phyloP scores from a whole-genome alignment of 2,113 vertebrate species.

The Psephotus haematonotus region DNA sequence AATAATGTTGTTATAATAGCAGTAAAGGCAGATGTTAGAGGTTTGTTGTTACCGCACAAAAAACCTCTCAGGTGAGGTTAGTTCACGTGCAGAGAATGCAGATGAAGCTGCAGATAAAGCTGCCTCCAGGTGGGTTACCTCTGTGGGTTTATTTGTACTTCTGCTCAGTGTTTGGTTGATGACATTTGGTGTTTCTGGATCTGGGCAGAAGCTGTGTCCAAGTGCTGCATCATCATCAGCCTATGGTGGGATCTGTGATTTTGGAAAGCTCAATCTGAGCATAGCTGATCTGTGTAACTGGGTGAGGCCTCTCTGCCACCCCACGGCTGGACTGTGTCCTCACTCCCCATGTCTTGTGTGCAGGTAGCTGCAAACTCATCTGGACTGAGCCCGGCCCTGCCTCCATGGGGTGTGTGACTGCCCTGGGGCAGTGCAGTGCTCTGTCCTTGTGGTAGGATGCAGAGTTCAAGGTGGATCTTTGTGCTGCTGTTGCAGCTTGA shows the following conservation, averaged over 20 bases:
- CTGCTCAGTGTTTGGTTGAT: background rate
- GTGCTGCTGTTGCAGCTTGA: rapidly evolving
- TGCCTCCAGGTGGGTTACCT: background rate
- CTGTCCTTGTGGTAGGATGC: background rate
- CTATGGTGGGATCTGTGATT: background rate
- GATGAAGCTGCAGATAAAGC: background rate
- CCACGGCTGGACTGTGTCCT: background rate
- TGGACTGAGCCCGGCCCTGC: rapidly evolving
- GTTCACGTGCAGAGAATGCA: background rate
- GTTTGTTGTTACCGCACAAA: background rate
- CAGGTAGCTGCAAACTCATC: background rate
- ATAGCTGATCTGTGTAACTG: rapidly evolving
- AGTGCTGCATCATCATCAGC: background rate
- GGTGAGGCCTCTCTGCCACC: background rate
- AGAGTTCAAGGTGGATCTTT: background rate
- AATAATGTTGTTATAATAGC: background rate
- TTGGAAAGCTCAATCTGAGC: background rate
- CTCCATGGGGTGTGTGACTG: background rate
- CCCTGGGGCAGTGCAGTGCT: rapidly evolving
- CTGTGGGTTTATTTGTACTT: background rate
- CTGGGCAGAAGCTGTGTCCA: background rate
- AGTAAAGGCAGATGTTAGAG: background rate
- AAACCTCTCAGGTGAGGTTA: background rate
- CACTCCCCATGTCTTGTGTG: rapidly evolving
- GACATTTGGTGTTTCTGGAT: background rate